A percentile compares a stretch with the other conserved stretches of the same genome.
Evolutionary conservation across 2,113 vertebrate genomes (phyloP).

Genomic region (Formicarius rufipectus): DNA sequence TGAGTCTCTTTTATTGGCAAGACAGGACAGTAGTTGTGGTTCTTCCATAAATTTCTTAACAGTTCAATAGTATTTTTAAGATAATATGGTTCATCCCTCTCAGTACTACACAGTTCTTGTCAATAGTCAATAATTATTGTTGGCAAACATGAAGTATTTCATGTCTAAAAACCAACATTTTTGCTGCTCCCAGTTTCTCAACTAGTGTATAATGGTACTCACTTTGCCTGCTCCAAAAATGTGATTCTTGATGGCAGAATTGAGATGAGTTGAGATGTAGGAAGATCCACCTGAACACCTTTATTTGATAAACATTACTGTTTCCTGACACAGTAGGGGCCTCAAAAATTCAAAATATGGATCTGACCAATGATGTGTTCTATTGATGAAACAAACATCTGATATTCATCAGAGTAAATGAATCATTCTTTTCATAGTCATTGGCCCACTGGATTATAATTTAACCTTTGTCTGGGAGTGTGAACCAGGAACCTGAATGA

Average conservation of each 20-base stretch:
- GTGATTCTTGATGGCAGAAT: not conserved
- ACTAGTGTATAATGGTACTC: not conserved
- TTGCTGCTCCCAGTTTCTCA: not conserved
- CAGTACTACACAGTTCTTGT: not conserved
- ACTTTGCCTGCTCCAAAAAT: not conserved
- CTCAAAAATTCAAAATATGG: not conserved
- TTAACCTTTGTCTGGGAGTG: constrained; percentile 1
- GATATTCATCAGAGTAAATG: not conserved
- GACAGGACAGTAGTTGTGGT: not conserved
- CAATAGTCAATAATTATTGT: not conserved
- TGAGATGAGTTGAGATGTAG: not conserved
- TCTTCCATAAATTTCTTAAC: not conserved
- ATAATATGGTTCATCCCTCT: not conserved
- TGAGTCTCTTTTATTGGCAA: not conserved
- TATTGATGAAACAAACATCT: not conserved
- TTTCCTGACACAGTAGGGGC: not conserved
- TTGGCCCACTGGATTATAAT: not conserved
- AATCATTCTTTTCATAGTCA: not conserved
- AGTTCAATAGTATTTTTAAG: not conserved
- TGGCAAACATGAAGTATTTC: not conserved
- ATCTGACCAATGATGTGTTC: not conserved
- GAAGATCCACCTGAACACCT: not conserved
- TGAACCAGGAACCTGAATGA: not conserved
- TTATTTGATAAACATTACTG: not conserved
- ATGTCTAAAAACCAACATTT: not conserved